Evolutionary conservation across 2,113 vertebrate species (phyloP).

Genomic region (Pseudopipra pipra): DNA sequence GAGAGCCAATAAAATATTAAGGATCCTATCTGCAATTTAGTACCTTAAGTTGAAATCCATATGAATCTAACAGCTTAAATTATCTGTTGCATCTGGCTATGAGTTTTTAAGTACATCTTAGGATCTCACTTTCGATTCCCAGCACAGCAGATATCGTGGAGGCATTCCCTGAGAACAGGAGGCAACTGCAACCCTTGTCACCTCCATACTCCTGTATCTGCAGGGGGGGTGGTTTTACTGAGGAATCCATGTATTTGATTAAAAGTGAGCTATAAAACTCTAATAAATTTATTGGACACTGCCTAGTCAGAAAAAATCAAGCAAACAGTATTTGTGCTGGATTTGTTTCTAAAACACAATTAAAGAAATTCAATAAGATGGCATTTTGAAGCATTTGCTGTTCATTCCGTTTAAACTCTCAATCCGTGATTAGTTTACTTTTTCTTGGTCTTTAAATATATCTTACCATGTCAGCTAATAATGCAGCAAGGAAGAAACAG

Average conservation of each 20-base stretch:
- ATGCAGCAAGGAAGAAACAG: background rate
- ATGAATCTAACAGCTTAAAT: background rate
- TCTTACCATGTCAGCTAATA: background rate
- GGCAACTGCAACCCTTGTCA: background rate
- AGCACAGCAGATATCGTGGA: background rate
- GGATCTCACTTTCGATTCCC: background rate
- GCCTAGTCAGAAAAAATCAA: background rate
- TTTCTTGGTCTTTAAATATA: background rate
- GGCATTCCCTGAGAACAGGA: background rate
- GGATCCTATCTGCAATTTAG: background rate
- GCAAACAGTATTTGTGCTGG: background rate
- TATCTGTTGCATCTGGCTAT: background rate
- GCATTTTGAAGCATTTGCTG: background rate
- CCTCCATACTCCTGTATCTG: background rate
- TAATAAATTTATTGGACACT: background rate
- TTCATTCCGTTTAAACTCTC: background rate
- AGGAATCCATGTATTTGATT: background rate
- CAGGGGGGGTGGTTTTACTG: background rate
- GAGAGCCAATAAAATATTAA: background rate
- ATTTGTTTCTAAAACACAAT: constrained; percentile 9
- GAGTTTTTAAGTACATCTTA: background rate
- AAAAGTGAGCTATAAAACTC: background rate
- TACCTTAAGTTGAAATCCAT: background rate
- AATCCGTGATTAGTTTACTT: background rate
- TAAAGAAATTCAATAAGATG: background rate